Conservation (phyloP, 2,888 invertebrate species). For the Gibbula magus region DNA sequence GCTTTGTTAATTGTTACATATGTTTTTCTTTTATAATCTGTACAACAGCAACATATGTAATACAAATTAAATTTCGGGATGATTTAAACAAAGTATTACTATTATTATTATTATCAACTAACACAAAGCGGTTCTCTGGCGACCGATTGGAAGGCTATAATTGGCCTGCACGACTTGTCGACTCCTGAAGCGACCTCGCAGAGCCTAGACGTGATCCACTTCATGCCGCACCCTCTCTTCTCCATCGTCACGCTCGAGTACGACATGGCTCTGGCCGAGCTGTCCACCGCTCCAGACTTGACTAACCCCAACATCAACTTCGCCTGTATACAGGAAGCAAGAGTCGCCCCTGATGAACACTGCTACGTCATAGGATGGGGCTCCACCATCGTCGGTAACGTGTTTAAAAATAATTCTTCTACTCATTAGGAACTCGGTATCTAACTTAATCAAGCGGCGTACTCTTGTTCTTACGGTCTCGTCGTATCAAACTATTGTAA, state of each 20-base stretch:
- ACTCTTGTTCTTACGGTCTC: no score
- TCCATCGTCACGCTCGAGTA: background rate
- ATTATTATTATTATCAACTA: no score
- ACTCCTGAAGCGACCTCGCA: background rate
- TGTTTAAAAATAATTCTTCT: no score
- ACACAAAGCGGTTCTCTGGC: background rate
- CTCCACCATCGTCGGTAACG: background rate
- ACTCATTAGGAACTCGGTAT: no score
- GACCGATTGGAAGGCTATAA: background rate
- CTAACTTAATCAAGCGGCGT: no score
- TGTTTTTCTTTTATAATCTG: no score
- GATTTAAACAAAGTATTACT: no score
- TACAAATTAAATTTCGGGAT: no score
- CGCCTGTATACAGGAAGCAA: background rate
- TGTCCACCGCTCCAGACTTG: background rate
- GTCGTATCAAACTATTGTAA: no score
- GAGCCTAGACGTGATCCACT: background rate
- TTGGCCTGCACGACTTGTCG: background rate
- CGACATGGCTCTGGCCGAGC: background rate
- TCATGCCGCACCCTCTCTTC: background rate
- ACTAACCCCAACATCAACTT: background rate
- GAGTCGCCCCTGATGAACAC: background rate
- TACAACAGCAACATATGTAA: no score
- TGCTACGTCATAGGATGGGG: conserved; percentile 12
- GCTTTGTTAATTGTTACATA: no score